Conservation (phyloP, 2,113 vertebrate species). For the Pagrus major region DNA sequence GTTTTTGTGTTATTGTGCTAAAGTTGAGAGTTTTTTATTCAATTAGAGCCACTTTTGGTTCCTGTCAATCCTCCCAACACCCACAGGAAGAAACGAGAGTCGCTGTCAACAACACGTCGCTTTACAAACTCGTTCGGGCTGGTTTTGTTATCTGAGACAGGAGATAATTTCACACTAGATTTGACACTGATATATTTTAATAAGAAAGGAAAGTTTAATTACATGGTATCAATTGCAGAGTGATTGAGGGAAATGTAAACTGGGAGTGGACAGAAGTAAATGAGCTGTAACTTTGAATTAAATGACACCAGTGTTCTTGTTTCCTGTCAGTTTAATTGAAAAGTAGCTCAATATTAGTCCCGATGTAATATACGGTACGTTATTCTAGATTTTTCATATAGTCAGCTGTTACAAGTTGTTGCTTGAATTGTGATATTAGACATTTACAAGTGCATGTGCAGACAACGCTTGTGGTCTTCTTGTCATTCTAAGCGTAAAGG, state of each 20-base stretch:
- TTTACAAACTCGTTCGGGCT: constrained; percentile 17
- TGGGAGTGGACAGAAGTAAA: constrained; percentile 37
- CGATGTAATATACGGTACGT: not conserved
- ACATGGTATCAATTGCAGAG: constrained; percentile 26
- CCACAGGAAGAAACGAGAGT: not conserved
- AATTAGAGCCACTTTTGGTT: constrained; percentile 8
- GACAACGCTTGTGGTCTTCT: not conserved
- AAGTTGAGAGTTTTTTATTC: not conserved
- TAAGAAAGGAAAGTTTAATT: constrained; percentile 48
- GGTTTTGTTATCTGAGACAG: constrained; percentile 38
- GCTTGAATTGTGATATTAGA: not conserved
- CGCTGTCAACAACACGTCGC: constrained; percentile 11
- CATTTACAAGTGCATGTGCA: not conserved
- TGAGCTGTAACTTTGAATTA: constrained; percentile 46
- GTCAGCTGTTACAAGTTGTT: not conserved
- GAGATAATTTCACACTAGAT: constrained; percentile 53
- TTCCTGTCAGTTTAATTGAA: not conserved
- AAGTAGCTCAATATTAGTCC: not conserved
- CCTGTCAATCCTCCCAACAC: constrained; percentile 19
- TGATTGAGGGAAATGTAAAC: constrained; percentile 35
- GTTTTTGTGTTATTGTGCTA: not conserved
- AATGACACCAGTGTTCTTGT: constrained; percentile 14
- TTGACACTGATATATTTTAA: constrained; percentile 33
- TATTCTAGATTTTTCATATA: not conserved
- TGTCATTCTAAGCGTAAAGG: too few relatives aligned